These are phyloP conservation scores for Macrotis lagotis DNA, from an alignment of 2,113 vertebrate genomes.

Conservation along the genomic window DNA sequence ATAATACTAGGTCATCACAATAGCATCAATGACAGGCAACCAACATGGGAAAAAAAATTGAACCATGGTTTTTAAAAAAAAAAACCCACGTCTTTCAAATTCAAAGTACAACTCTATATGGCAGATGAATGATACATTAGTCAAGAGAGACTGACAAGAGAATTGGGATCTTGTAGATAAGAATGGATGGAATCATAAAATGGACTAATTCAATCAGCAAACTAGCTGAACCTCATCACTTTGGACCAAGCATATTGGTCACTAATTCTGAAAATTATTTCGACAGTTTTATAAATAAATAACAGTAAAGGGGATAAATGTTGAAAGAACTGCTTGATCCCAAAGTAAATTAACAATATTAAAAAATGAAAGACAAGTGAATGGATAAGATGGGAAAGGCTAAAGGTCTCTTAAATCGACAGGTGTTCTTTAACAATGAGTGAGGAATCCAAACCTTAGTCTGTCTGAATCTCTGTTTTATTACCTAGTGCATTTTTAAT, in stretches of 20 bases:
- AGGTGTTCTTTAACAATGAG: not conserved
- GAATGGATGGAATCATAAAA: slow-evolving; percentile 40
- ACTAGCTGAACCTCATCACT: slow-evolving; percentile 1
- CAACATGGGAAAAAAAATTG: not conserved
- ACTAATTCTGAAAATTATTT: slow-evolving; percentile 40
- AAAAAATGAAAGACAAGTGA: slow-evolving; percentile 8
- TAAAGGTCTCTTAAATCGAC: not conserved
- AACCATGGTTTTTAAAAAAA: slow-evolving; percentile 8
- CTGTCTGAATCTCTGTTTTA: not conserved
- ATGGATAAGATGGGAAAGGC: slow-evolving; percentile 15
- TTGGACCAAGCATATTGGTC: not conserved
- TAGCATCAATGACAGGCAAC: not conserved
- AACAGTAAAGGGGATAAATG: not conserved
- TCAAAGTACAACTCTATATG: not conserved
- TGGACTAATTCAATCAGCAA: slow-evolving; percentile 22
- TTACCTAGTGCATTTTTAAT: not conserved
- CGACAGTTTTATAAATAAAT: slow-evolving; percentile 34
- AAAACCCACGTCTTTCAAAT: not conserved
- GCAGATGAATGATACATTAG: slow-evolving; percentile 12
- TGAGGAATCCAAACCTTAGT: not conserved
- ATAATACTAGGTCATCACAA: not conserved
- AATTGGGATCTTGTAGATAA: slow-evolving; percentile 29
- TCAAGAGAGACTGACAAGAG: slow-evolving; percentile 1
- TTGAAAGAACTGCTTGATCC: not conserved
- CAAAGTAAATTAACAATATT: not conserved